Evolutionary conservation across 2,113 vertebrate species (phyloP).

Genomic region (Mormyrus iriodes): DNA sequence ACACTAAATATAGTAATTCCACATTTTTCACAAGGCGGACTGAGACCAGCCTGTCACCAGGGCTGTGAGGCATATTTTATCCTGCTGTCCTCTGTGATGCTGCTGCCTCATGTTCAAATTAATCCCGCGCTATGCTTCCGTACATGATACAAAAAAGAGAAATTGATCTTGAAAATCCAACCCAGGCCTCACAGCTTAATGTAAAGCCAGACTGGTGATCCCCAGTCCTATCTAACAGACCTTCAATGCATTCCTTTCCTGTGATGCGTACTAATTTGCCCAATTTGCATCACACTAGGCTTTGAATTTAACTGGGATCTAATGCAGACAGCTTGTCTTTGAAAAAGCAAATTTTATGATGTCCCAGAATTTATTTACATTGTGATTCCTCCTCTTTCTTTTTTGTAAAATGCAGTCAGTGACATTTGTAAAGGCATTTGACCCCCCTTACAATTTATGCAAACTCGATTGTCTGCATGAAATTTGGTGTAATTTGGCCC

Average conservation of each 20-base stretch:
- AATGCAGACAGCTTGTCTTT: not conserved
- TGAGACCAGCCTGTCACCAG: conserved; percentile 32
- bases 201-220: not conserved
- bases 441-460: not conserved
- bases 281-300: conserved; percentile 4
- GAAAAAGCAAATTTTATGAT: not conserved
- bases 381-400: not conserved
- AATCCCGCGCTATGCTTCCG: conserved; percentile 36
- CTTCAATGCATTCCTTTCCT: not conserved
- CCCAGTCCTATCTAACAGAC: not conserved
- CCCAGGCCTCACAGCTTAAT: not conserved
- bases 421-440: not conserved
- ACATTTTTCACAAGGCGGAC: conserved; percentile 48
- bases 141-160: conserved; percentile 16
- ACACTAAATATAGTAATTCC: conserved; percentile 52
- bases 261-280: not conserved
- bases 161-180: not conserved
- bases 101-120: conserved; percentile 33
- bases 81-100: conserved; percentile 19
- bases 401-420: not conserved
- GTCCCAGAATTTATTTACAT: not conserved
- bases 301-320: not conserved
- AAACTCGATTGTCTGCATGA: conserved; percentile 5
- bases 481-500: conserved; percentile 6
- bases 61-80: conserved; percentile 43